phyloP scores from a whole-genome alignment of 2,888 invertebrate species.

The Dermolepida albohirtum region DNA sequence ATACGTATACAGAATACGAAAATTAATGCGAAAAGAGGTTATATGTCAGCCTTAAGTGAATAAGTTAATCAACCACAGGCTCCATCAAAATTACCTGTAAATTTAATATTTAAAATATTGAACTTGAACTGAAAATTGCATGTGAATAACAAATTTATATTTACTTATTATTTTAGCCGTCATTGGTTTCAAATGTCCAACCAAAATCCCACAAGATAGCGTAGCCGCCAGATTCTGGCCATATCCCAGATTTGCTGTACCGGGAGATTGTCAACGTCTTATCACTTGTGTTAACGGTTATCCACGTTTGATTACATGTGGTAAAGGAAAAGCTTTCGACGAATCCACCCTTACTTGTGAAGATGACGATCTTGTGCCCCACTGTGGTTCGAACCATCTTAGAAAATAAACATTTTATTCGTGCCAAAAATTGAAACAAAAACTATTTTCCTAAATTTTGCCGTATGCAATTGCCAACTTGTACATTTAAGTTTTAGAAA shows the following conservation, averaged over 20 bases:
- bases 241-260: conserved; percentile 89
- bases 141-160: neutral
- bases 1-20: too few species aligned
- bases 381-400: conserved; percentile 55
- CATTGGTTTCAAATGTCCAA: conserved; percentile 92
- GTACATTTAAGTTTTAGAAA: conserved; percentile 6
- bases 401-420: conserved; percentile 38
- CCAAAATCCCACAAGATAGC: conserved; percentile 83
- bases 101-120: too few species aligned
- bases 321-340: conserved; percentile 88
- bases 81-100: too few species aligned
- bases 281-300: conserved; percentile 93
- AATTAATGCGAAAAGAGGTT: too few species aligned
- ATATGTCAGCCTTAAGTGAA: too few species aligned
- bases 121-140: too few species aligned
- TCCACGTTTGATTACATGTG: conserved; percentile 89
- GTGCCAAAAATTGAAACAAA: conserved; percentile 6
- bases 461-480: conserved; percentile 23
- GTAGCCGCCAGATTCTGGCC: conserved; percentile 92
- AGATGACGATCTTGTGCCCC: conserved; percentile 73
- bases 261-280: conserved; percentile 86
- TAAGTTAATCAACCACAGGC: too few species aligned
- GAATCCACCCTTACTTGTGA: conserved; percentile 86
- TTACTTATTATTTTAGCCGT: conserved; percentile 72
- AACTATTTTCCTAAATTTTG: conserved; percentile 12